phyloP scores from a whole-genome alignment of 2,797 vertebrate species.

The Schizopygopsis pylzovi region DNA sequence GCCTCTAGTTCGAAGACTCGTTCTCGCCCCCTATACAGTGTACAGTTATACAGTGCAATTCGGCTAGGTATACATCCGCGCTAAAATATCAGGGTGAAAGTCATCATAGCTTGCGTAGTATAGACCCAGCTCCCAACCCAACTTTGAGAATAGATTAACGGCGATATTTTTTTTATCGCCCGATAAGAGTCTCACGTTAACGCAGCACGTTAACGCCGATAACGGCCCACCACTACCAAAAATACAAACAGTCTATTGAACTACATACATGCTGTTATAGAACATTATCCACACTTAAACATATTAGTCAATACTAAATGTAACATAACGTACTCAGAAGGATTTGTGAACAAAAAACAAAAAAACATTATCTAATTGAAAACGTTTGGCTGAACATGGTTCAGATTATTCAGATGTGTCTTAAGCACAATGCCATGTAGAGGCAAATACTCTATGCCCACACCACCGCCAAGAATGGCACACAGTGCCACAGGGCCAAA shows the following conservation, averaged over 20 bases:
- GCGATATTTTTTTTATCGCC: too few species aligned
- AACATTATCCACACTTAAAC: conserved; percentile 12
- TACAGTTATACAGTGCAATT: too few species aligned
- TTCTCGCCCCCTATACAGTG: too few species aligned
- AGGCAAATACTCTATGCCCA: conserved; percentile 97
- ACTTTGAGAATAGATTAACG: too few species aligned
- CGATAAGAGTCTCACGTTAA: too few species aligned
- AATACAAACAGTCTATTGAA: background rate
- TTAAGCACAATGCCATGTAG: conserved; percentile 95
- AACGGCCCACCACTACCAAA: too few species aligned
- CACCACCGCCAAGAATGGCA: conserved; percentile 85
- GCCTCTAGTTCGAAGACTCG: too few species aligned
- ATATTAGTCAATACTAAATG: conserved; percentile 12
- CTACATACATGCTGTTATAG: background rate
- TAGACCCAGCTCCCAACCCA: too few species aligned
- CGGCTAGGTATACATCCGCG: too few species aligned
- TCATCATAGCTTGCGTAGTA: too few species aligned
- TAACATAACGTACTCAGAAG: background rate
- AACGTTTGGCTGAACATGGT: conserved; percentile 96
- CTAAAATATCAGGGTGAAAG: too few species aligned
- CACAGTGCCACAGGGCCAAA: conserved; percentile 89
- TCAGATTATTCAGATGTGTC: conserved; percentile 97
- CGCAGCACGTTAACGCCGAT: too few species aligned
- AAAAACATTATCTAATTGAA: conserved; percentile 63
- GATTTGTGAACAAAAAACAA: conserved; percentile 62